These are phyloP conservation scores for Hermetia illucens DNA, from an alignment of 1,140 invertebrate genomes.

Conservation along the genomic window DNA sequence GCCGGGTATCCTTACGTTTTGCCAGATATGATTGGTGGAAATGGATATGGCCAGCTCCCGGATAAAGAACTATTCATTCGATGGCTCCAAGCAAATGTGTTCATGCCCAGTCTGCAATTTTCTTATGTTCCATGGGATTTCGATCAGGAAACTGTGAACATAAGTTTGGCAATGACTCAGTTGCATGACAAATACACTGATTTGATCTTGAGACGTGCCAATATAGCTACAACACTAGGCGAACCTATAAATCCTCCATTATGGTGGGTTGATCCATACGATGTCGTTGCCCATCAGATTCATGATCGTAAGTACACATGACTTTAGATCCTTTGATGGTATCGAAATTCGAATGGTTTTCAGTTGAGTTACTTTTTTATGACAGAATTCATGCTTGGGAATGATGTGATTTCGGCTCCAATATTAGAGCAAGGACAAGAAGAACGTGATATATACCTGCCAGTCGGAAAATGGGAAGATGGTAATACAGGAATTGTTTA, in stretches of 20 bases:
- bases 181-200: constrained; percentile 40
- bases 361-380: constrained; percentile 14
- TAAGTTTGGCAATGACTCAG: constrained; percentile 33
- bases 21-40: constrained; percentile 72
- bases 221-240: constrained; percentile 37
- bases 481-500: constrained; percentile 13
- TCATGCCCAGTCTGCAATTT: constrained; percentile 65
- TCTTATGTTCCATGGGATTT: constrained; percentile 63
- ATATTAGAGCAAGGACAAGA: constrained; percentile 40
- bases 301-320: constrained; percentile 36
- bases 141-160: constrained; percentile 33
- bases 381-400: constrained; percentile 55
- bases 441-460: constrained; percentile 48
- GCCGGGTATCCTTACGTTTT: constrained; percentile 60
- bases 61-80: constrained; percentile 55
- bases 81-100: constrained; percentile 59
- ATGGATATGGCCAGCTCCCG: constrained; percentile 40
- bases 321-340: too few relatives aligned
- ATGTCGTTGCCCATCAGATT: constrained; percentile 41
- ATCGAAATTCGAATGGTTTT: too few relatives aligned
- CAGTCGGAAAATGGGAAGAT: constrained; percentile 41
- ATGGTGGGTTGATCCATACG: constrained; percentile 67
- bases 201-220: constrained; percentile 35
- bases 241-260: constrained; percentile 9
- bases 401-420: constrained; percentile 55